Conservation (phyloP, 1,140 invertebrate species). For the Hycleus cichorii region DNA sequence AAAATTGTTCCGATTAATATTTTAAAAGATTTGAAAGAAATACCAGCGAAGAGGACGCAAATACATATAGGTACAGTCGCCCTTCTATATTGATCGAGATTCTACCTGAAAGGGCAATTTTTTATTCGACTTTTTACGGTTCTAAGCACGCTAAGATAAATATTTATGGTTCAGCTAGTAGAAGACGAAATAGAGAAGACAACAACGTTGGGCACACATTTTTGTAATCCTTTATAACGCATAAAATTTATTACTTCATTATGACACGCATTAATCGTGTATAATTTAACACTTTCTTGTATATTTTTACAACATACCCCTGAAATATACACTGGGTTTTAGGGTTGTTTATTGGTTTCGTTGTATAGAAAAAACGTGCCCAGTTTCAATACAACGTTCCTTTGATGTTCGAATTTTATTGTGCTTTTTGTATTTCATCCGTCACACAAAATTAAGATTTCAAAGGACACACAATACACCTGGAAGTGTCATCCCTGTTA, state of each 20-base stretch:
- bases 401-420: conserved; percentile 1
- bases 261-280: not conserved
- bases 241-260: conserved; percentile 10
- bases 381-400: not conserved
- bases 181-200: not conserved
- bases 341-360: too few relatives aligned
- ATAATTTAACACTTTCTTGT: too few relatives aligned
- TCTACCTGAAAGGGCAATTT: conserved; percentile 5
- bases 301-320: too few relatives aligned
- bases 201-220: conserved; percentile 2
- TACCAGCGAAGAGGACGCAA: too few relatives aligned
- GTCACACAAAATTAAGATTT: conserved; percentile 27
- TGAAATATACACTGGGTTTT: too few relatives aligned
- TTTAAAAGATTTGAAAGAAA: too few relatives aligned
- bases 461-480: conserved; percentile 15
- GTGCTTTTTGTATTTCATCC: not conserved
- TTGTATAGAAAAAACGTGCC: too few relatives aligned
- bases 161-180: conserved; percentile 8
- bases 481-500: conserved; percentile 21
- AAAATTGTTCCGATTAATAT: too few relatives aligned
- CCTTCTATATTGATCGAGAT: too few relatives aligned
- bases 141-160: conserved; percentile 8
- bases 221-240: conserved; percentile 2
- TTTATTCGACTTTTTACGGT: conserved; percentile 13
- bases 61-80: too few relatives aligned